These are phyloP conservation scores for Corythaixoides concolor DNA, from an alignment of 2,113 vertebrate genomes.

Conservation along the genomic window DNA sequence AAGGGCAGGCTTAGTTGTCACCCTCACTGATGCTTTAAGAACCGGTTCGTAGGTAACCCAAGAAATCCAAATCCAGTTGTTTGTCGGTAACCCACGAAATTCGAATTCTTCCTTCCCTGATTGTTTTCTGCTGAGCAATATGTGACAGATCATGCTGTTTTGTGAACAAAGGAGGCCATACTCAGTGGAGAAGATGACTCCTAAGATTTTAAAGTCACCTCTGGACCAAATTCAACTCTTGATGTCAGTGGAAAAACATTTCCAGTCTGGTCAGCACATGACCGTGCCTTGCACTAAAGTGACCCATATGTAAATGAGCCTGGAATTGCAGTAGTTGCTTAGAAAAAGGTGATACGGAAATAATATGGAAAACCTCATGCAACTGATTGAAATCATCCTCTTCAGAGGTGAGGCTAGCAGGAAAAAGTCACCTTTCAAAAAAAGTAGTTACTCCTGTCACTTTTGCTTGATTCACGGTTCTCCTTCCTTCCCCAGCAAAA, in stretches of 20 bases:
- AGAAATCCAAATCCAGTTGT: neutral
- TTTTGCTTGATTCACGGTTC: neutral
- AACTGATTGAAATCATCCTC: neutral
- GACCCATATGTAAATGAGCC: neutral
- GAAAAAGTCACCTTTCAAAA: neutral
- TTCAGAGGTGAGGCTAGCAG: neutral
- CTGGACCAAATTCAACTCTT: neutral
- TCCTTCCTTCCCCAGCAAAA: neutral
- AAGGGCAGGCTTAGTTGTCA: neutral
- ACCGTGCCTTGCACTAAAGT: neutral
- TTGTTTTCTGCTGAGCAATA: slow-evolving; percentile 13
- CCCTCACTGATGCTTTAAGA: neutral
- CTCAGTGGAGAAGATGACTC: neutral
- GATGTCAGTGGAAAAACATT: slow-evolving; percentile 11
- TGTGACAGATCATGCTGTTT: neutral
- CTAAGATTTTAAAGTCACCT: neutral
- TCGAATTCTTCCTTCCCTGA: neutral
- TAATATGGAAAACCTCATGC: neutral
- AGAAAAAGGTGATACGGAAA: neutral
- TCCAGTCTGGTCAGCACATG: neutral
- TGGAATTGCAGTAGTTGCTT: neutral
- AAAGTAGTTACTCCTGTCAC: neutral
- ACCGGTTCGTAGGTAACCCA: neutral
- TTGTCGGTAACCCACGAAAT: neutral
- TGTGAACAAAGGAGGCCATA: neutral